Percentiles rank a stretch among this genome's conserved stretches.
phyloP scores from a whole-genome alignment of 2,888 invertebrate genomes.

The Hydrotaea cyrtoneurina region DNA sequence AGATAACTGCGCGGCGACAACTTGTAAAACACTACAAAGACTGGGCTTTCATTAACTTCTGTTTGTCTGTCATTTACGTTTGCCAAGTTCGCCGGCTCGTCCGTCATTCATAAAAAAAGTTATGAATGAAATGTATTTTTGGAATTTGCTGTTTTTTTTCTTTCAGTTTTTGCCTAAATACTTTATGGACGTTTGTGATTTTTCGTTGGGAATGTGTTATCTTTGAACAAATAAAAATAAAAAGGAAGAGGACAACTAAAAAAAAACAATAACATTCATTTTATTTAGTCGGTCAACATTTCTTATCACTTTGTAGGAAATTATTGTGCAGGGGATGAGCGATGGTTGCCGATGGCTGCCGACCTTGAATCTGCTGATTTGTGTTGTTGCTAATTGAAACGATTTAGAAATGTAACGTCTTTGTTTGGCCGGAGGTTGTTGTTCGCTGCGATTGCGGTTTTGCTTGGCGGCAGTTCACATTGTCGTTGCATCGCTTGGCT shows the following conservation, averaged over 20 bases:
- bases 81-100: background rate
- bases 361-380: background rate
- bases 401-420: slow-evolving; percentile 19
- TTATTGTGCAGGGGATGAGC: background rate
- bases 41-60: background rate
- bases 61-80: background rate
- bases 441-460: background rate
- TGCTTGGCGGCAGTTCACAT: background rate
- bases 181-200: slow-evolving; percentile 14
- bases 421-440: background rate
- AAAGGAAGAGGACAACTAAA: background rate
- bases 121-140: slow-evolving; percentile 63
- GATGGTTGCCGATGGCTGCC: background rate
- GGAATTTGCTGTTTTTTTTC: background rate
- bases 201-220: background rate
- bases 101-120: slow-evolving; percentile 50
- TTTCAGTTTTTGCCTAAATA: background rate
- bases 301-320: background rate
- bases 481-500: background rate
- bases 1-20: background rate
- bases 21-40: background rate
- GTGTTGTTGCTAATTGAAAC: background rate
- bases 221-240: background rate
- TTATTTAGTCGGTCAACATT: no score
- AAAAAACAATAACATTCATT: background rate